Base-by-base conservation (phyloP, 2,797 vertebrate species). In the Myotis planiceps region DNA sequence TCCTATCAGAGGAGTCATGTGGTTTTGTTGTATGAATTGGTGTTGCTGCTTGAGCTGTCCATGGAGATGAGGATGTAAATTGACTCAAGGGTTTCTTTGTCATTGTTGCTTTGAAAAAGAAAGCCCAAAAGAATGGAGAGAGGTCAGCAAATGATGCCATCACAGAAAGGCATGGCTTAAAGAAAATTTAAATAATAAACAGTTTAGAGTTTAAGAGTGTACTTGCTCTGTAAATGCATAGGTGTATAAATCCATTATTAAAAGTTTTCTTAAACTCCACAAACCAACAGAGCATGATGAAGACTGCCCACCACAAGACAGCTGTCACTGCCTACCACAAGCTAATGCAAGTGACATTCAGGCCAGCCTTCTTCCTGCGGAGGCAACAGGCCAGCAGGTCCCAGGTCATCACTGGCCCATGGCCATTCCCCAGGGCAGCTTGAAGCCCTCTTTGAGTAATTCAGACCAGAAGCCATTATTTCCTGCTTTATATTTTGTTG, bases 401-500 rank as follows among this genome's bases (percentile, higher is more conserved):
- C 89, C 6, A 14, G 63, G 34, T 10, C 87, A 45, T 76, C 81
- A 21, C 47, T 82, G 58, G 21, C 23, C 29, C 69, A 47, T 6
- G 29, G 29, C 27, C 65, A 53, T 75, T 66, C 19, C 21, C 42
- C 55, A 88, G 88, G 95, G 95, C 58, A 92, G 84, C 79, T 60
- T 27, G 75, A 93, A 95, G 60, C 34, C 58, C 45, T 25, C 47
- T 88, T 76, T 58, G 71, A 89, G 60, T 95, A 94, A 97, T 95
- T 95, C 87, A 96, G 92, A 81, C 79, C 90, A 92, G 95, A 92
- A 96, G 72, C 78, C 92, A 91, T 96, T 72, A 90, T 88, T 97
- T 97, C 93, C 96, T 96, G 96, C 96, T 91, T 91, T 96, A 92
- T 80, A 82, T 97, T 95, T 96, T 86, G 68, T 91, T 66, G 88